A percentile compares a stretch with the other conserved stretches of the same genome.
Evolutionary conservation across 2,888 invertebrate species (phyloP).

Genomic region (Helleia helle): DNA sequence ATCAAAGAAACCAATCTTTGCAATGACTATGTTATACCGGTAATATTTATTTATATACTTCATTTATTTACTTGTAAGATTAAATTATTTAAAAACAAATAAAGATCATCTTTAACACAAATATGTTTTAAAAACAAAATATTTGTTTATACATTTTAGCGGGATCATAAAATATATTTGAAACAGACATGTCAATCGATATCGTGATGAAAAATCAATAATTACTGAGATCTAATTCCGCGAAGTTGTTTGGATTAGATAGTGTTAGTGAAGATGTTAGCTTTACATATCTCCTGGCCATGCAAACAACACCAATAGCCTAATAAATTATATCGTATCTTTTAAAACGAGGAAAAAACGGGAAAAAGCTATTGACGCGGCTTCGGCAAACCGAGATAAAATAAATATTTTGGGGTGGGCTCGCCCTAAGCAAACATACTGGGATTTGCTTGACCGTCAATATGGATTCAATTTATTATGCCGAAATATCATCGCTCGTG

Average conservation of each 20-base stretch:
- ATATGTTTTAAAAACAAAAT: too few relatives aligned
- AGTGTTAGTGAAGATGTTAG: slow-evolving; percentile 64
- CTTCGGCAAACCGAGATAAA: slow-evolving; percentile 72
- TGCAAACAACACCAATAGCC: slow-evolving; percentile 52
- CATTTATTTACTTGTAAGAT: too few relatives aligned
- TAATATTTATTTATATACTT: too few relatives aligned
- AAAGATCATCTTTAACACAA: too few relatives aligned
- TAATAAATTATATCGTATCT: slow-evolving; percentile 67
- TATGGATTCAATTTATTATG: slow-evolving; percentile 73
- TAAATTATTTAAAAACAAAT: too few relatives aligned
- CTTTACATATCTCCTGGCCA: slow-evolving; percentile 56
- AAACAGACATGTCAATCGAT: slow-evolving; percentile 16
- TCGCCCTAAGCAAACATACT: slow-evolving; percentile 70
- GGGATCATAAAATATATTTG: slow-evolving; percentile 3
- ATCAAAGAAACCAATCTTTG: too few relatives aligned
- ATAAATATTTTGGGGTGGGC: slow-evolving; percentile 74
- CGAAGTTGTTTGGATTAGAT: slow-evolving; percentile 61
- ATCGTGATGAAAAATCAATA: slow-evolving; percentile 52
- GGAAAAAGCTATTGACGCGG: slow-evolving; percentile 69
- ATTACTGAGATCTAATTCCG: slow-evolving; percentile 49
- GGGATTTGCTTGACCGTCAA: slow-evolving; percentile 71
- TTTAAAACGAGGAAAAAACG: slow-evolving; percentile 57
- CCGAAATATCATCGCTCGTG: slow-evolving; percentile 47
- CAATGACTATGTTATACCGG: too few relatives aligned
- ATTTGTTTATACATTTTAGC: background rate